These are phyloP conservation scores for Drosophila teissieri DNA, from an alignment of 1,140 invertebrate genomes.

Conservation along the genomic window DNA sequence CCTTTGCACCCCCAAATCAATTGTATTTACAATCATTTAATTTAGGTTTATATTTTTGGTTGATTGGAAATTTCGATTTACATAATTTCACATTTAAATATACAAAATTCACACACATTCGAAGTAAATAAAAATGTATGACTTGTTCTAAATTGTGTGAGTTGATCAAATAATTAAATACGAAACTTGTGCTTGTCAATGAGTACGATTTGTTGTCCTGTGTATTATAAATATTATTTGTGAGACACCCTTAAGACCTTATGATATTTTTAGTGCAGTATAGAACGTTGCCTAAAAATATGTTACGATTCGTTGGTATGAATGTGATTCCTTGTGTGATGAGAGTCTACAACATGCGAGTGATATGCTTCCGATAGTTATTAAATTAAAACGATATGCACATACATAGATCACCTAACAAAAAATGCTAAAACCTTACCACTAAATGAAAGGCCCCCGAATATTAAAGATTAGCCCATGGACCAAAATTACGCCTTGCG, in stretches of 20 bases:
- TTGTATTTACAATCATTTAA: conserved; percentile 34
- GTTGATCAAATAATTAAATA: conserved; percentile 3
- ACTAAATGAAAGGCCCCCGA: conserved; percentile 36
- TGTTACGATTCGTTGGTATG: conserved; percentile 42
- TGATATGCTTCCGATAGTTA: conserved; percentile 77
- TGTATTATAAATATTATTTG: conserved; percentile 68
- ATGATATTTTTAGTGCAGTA: conserved; percentile 28
- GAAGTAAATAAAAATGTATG: conserved; percentile 3
- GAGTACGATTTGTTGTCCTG: conserved; percentile 48
- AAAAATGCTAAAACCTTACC: conserved; percentile 69
- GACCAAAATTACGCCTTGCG: conserved; percentile 70
- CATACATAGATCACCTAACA: conserved; percentile 66
- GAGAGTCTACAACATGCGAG: conserved; percentile 74
- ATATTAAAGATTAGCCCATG: conserved; percentile 32
- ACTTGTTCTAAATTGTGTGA: conserved; percentile 13
- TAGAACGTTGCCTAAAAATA: conserved; percentile 21
- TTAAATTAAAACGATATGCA: conserved; percentile 77
- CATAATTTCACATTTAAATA: conserved; percentile 22
- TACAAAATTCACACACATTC: neutral
- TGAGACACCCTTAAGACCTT: conserved; percentile 76
- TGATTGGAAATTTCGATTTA: conserved; percentile 55
- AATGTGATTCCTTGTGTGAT: conserved; percentile 39
- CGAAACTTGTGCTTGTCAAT: conserved; percentile 41
- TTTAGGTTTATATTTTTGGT: conserved; percentile 66
- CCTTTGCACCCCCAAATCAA: neutral